A percentile compares a stretch with the other conserved stretches of the same genome.
These are phyloP conservation scores for Physeter macrocephalus DNA, from an alignment of 2,113 vertebrate genomes.

Conservation along the genomic window DNA sequence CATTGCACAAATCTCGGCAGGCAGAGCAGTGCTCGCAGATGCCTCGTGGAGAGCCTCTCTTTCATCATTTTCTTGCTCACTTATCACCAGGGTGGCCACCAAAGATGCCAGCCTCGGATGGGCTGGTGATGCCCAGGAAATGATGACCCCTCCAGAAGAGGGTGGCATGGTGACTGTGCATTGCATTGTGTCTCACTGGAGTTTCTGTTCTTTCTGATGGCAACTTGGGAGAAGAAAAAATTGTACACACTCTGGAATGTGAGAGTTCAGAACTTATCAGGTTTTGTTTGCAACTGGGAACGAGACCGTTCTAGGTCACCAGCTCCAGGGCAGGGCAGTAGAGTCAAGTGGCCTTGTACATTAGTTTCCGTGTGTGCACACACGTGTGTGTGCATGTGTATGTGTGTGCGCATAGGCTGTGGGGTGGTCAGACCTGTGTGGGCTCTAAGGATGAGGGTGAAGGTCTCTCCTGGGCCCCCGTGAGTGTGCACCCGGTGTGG, in stretches of 20 bases:
- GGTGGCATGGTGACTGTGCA: not conserved
- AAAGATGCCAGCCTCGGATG: not conserved
- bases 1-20: not conserved
- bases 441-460: not conserved
- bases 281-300: not conserved
- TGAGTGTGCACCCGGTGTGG: accelerated
- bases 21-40: not conserved
- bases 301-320: not conserved
- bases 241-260: not conserved
- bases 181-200: not conserved
- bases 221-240: not conserved
- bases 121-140: not conserved
- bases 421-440: not conserved
- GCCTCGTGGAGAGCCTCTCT: constrained; percentile 50
- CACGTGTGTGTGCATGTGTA: not conserved
- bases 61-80: constrained; percentile 26
- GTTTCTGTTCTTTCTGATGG: not conserved
- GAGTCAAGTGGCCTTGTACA: not conserved
- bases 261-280: not conserved
- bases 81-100: not conserved
- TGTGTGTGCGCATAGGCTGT: not conserved
- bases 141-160: not conserved
- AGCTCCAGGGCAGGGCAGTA: not conserved
- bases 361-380: not conserved
- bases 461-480: not conserved